A percentile compares a stretch with the other conserved stretches of the same genome.
Conservation (phyloP, 1,140 invertebrate genomes). For the Akabosia matsudoensis region DNA sequence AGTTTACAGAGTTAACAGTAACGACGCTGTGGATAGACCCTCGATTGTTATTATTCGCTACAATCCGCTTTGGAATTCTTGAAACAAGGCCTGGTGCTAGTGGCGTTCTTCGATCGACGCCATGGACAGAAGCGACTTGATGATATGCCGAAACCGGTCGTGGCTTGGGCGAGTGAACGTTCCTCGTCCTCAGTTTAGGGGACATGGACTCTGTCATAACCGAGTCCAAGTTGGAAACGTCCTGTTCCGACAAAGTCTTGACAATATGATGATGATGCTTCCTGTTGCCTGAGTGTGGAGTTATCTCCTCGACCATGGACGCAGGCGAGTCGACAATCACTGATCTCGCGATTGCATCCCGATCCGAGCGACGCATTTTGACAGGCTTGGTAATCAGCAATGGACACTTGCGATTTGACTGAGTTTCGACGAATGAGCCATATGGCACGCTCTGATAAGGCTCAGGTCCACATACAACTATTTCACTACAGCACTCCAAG, state of each 20-base stretch:
- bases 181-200: slow-evolving; percentile 17
- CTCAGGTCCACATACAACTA: slow-evolving; percentile 37
- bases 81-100: slow-evolving; percentile 13
- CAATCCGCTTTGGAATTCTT: slow-evolving; percentile 38
- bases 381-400: neutral
- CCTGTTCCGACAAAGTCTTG: slow-evolving; percentile 45
- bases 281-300: neutral
- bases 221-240: slow-evolving; percentile 38
- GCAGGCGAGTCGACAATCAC: slow-evolving; percentile 2
- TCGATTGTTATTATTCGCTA: neutral
- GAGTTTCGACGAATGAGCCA: neutral
- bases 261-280: slow-evolving; percentile 33
- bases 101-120: neutral
- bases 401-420: neutral
- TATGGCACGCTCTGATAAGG: slow-evolving; percentile 34
- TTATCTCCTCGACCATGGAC: neutral
- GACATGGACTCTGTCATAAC: neutral
- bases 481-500: slow-evolving; percentile 31
- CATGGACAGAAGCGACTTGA: slow-evolving; percentile 1
- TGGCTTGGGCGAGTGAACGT: slow-evolving; percentile 26
- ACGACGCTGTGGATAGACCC: neutral
- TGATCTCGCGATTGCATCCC: neutral
- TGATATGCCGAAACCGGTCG: slow-evolving; percentile 40
- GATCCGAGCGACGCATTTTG: neutral
- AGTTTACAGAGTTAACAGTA: neutral